phyloP scores from a whole-genome alignment of 92 coral and sea anemone genomes.

The Siderastrea radians region DNA sequence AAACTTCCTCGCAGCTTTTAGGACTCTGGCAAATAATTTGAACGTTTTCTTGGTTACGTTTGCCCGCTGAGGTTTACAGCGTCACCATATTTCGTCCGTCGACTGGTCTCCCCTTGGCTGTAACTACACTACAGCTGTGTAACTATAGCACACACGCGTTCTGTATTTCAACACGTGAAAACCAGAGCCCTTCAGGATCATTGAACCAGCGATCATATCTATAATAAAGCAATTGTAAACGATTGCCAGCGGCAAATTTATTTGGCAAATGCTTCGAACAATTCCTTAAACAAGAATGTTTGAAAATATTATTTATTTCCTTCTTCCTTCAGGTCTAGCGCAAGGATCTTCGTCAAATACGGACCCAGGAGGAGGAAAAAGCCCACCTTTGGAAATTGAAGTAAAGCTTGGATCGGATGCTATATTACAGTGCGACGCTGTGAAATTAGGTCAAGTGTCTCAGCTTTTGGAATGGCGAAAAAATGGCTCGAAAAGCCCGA shows the following conservation, averaged over 20 bases:
- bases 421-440: slow-evolving; percentile 72
- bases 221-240: background rate
- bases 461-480: slow-evolving; percentile 89
- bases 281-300: background rate
- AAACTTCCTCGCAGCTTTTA: background rate
- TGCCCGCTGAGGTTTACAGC: slow-evolving; percentile 31
- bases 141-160: slow-evolving; percentile 11
- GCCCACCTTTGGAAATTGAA: slow-evolving; percentile 47
- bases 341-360: slow-evolving; percentile 47
- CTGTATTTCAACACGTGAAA: slow-evolving; percentile 26
- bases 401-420: slow-evolving; percentile 86
- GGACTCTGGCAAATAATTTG: slow-evolving; percentile 8
- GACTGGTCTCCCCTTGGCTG: background rate
- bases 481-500: slow-evolving; percentile 80
- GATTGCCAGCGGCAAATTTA: background rate
- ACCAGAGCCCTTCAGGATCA: background rate
- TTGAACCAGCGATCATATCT: slow-evolving; percentile 15
- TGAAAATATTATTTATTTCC: background rate
- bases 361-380: slow-evolving; percentile 59
- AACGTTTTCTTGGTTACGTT: background rate
- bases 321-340: slow-evolving; percentile 21
- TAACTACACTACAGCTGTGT: slow-evolving; percentile 27
- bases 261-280: background rate
- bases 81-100: slow-evolving; percentile 18
- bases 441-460: slow-evolving; percentile 29